Evolutionary conservation across 2,888 invertebrate species (phyloP).

Genomic region (Lithophane semibrunnea): DNA sequence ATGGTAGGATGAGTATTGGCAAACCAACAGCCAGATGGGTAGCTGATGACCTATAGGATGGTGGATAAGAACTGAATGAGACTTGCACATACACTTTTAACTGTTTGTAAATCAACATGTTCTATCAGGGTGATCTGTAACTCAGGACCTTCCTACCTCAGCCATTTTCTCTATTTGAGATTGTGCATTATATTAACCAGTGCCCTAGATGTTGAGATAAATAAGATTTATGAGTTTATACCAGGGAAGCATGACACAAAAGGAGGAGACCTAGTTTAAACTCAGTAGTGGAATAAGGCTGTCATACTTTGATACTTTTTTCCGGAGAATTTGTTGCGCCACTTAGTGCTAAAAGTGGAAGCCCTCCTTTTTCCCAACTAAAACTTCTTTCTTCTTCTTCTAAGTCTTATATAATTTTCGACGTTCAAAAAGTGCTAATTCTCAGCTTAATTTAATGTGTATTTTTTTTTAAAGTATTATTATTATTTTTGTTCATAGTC

Average conservation of each 20-base stretch:
- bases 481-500: slow-evolving; percentile 83
- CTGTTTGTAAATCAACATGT: background rate
- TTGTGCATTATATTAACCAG: background rate
- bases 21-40: background rate
- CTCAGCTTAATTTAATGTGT: background rate
- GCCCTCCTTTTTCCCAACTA: too few species aligned
- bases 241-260: background rate
- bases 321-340: background rate
- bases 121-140: background rate
- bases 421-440: background rate
- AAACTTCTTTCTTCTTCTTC: too few species aligned
- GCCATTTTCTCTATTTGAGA: background rate
- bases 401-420: background rate
- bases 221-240: background rate
- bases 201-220: background rate
- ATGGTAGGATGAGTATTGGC: background rate
- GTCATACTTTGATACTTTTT: background rate
- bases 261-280: background rate
- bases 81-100: background rate
- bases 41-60: background rate
- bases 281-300: background rate
- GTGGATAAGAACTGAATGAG: background rate
- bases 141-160: background rate
- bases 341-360: too few species aligned
- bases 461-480: background rate